These are phyloP conservation scores for Taphrorychus bicolor DNA, from an alignment of 2,888 invertebrate species.

Conservation along the genomic window DNA sequence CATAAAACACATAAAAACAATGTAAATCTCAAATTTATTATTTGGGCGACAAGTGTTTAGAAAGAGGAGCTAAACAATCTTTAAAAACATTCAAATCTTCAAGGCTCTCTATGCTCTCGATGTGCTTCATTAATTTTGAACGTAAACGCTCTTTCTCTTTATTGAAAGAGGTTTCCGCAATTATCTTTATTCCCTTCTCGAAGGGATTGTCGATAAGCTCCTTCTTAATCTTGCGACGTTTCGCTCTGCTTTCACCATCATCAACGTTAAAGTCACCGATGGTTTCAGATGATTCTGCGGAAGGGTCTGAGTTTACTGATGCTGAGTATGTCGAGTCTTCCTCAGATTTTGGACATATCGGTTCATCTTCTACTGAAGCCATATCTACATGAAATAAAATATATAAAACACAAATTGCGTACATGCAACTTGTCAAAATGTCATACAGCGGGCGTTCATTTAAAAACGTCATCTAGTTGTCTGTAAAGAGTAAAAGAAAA, in stretches of 20 bases:
- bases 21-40: background rate
- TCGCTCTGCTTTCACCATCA: background rate
- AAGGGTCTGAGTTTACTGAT: too few species aligned
- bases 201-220: background rate
- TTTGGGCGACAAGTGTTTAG: too few species aligned
- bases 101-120: background rate
- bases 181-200: background rate
- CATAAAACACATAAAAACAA: background rate
- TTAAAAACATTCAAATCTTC: background rate
- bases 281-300: background rate
- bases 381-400: too few species aligned
- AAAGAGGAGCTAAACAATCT: background rate
- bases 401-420: too few species aligned
- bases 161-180: background rate
- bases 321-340: too few species aligned
- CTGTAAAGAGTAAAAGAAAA: too few species aligned
- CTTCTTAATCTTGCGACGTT: background rate
- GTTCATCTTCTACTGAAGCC: too few species aligned
- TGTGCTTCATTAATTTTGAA: background rate
- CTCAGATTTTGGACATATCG: too few species aligned
- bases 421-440: too few species aligned
- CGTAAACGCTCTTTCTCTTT: background rate
- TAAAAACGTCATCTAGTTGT: too few species aligned
- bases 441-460: too few species aligned
- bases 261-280: background rate